Evolutionary conservation across 2,888 invertebrate species (phyloP).

Genomic region (Epirrhoe tristata): DNA sequence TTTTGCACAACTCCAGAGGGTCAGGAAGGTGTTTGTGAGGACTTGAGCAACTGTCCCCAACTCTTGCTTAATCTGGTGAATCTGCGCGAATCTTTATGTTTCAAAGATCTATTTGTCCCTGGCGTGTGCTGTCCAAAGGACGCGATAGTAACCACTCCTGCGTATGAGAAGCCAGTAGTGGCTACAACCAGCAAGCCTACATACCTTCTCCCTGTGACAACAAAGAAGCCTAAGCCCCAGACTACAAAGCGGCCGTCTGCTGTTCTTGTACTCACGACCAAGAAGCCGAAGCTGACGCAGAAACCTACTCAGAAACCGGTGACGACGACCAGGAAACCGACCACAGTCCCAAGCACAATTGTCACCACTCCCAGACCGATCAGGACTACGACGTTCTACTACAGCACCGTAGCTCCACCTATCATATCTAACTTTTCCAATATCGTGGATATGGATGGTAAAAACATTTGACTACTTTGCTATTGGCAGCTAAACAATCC

Average conservation of each 20-base stretch:
- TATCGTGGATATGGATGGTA: constrained; percentile 84
- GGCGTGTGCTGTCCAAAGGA: constrained; percentile 95
- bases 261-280: constrained; percentile 63
- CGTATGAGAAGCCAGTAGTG: constrained; percentile 66
- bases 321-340: constrained; percentile 57
- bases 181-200: constrained; percentile 75
- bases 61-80: constrained; percentile 92
- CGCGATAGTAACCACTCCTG: constrained; percentile 62
- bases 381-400: constrained; percentile 77
- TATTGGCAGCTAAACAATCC: not conserved
- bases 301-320: constrained; percentile 31
- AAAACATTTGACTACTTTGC: constrained; percentile 29
- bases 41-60: constrained; percentile 95
- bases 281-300: constrained; percentile 58
- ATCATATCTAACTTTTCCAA: constrained; percentile 76
- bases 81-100: constrained; percentile 94
- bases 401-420: constrained; percentile 67
- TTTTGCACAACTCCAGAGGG: constrained; percentile 93
- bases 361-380: constrained; percentile 59
- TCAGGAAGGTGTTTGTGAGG: constrained; percentile 92
- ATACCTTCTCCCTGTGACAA: constrained; percentile 73
- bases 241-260: constrained; percentile 62
- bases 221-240: constrained; percentile 62
- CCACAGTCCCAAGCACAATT: constrained; percentile 52
- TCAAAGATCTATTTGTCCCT: constrained; percentile 95